phyloP scores from a whole-genome alignment of 2,113 vertebrate genomes.

The Etheostoma cragini region DNA sequence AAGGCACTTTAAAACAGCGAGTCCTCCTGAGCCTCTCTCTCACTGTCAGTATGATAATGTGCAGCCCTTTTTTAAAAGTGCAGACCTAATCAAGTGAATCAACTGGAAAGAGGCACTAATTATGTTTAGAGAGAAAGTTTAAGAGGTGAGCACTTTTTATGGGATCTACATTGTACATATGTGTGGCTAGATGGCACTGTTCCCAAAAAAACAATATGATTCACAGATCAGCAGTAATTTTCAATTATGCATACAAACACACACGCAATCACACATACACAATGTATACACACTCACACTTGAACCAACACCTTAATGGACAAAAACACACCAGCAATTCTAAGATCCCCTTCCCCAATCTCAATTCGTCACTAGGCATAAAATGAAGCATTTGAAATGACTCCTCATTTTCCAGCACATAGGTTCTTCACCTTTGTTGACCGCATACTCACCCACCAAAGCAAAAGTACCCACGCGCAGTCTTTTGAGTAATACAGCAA shows the following conservation, averaged over 20 bases:
- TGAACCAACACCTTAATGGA: constrained; percentile 21
- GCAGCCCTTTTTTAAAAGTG: constrained; percentile 67
- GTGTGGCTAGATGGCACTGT: constrained; percentile 67
- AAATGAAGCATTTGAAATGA: not conserved
- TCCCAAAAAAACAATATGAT: constrained; percentile 47
- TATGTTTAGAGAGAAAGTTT: constrained; percentile 20
- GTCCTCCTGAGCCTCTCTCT: constrained; percentile 13
- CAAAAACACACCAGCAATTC: constrained; percentile 10
- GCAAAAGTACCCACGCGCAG: constrained; percentile 1
- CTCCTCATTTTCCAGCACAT: constrained; percentile 10
- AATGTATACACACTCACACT: constrained; percentile 10
- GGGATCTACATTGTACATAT: constrained; percentile 37
- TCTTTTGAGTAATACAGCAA: constrained; percentile 30
- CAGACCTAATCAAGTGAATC: constrained; percentile 39
- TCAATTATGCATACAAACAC: constrained; percentile 8
- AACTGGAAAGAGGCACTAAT: constrained; percentile 68
- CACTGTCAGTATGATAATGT: constrained; percentile 27
- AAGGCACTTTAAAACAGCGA: constrained; percentile 75
- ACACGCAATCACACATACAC: not conserved
- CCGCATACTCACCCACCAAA: not conserved
- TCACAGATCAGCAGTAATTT: constrained; percentile 64
- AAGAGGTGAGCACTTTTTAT: constrained; percentile 30
- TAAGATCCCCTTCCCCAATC: constrained; percentile 44
- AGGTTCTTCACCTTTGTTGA: constrained; percentile 18
- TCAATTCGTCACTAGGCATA: constrained; percentile 17